A percentile compares a stretch with the other conserved stretches of the same genome.
phyloP scores from a whole-genome alignment of 1,140 invertebrate species.

The Fopius arisanus region DNA sequence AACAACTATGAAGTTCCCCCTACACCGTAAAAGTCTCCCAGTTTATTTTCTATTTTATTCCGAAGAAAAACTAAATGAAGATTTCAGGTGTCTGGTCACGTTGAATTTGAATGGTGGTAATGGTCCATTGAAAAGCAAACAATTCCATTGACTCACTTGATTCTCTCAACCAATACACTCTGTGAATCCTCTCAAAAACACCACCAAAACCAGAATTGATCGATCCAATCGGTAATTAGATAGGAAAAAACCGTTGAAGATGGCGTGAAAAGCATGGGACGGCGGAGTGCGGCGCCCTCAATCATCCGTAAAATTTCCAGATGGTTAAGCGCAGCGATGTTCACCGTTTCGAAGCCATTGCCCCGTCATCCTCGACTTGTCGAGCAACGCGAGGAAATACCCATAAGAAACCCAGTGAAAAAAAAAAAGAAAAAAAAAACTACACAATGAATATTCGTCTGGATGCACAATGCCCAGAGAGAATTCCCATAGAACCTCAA shows the following conservation, averaged over 20 bases:
- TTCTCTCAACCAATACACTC: background rate
- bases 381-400: background rate
- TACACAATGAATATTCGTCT: background rate
- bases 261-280: conserved; percentile 15
- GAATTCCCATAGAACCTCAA: background rate
- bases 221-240: background rate
- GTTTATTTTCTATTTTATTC: too few species aligned
- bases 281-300: background rate
- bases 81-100: background rate
- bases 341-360: conserved; percentile 17
- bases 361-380: background rate
- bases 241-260: background rate
- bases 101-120: background rate
- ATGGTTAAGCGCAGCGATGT: conserved; percentile 27
- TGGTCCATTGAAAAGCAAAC: background rate
- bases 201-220: background rate
- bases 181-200: background rate
- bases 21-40: too few species aligned
- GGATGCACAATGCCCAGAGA: background rate
- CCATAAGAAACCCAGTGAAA: background rate
- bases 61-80: too few species aligned
- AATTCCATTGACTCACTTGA: background rate
- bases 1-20: too few species aligned
- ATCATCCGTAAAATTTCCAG: conserved; percentile 36
- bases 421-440: background rate